Percentiles rank a stretch among this genome's conserved stretches.
These are phyloP conservation scores for Ricordea florida DNA, from an alignment of 92 coral and sea anemone species.

Conservation along the genomic window DNA sequence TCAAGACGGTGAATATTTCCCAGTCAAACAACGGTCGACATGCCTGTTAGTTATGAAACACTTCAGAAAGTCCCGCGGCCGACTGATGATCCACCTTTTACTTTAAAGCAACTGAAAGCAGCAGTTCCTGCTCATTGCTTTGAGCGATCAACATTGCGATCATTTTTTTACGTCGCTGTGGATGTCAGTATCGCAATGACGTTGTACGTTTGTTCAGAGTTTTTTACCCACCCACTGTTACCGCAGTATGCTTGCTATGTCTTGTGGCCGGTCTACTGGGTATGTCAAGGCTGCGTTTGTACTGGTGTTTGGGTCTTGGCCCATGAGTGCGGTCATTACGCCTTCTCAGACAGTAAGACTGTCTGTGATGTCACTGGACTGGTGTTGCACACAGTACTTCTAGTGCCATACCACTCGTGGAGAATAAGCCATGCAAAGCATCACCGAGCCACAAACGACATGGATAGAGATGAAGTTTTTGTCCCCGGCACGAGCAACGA, in stretches of 20 bases:
- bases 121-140: constrained; percentile 60
- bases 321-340: constrained; percentile 69
- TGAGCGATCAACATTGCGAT: constrained; percentile 52
- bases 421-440: constrained; percentile 70
- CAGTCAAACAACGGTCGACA: too few relatives aligned
- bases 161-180: constrained; percentile 25
- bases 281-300: constrained; percentile 56
- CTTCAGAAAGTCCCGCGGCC: constrained; percentile 48
- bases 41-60: constrained; percentile 49
- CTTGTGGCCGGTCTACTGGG: constrained; percentile 64
- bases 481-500: constrained; percentile 52
- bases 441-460: constrained; percentile 60
- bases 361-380: constrained; percentile 50
- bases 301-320: constrained; percentile 68
- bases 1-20: too few relatives aligned
- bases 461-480: constrained; percentile 66
- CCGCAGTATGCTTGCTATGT: constrained; percentile 15
- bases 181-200: constrained; percentile 23
- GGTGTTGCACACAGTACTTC: constrained; percentile 44
- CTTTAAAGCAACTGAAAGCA: constrained; percentile 58
- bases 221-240: constrained; percentile 27
- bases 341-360: constrained; percentile 62
- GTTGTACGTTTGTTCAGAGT: constrained; percentile 11
- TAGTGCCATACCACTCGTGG: constrained; percentile 73
- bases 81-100: constrained; percentile 49